These are phyloP conservation scores for Hypanus sabinus DNA, from an alignment of 2,113 vertebrate species.

Conservation along the genomic window DNA sequence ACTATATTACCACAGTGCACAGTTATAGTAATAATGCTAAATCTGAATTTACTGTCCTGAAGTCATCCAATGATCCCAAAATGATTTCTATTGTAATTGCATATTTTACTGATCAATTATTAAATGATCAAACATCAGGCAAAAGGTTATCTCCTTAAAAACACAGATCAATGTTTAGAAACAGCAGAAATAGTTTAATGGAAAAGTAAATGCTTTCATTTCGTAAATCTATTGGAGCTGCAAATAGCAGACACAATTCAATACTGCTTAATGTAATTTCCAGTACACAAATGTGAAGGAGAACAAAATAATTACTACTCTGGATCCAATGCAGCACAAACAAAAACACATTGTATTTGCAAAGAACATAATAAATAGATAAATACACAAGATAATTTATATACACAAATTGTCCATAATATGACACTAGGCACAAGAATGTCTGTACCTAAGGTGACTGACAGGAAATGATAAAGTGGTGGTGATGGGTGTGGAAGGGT, in stretches of 20 bases:
- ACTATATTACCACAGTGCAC: background rate
- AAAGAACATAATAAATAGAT: too few relatives aligned
- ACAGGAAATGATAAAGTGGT: too few relatives aligned
- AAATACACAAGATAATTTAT: too few relatives aligned
- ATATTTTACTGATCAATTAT: background rate
- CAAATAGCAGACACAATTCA: background rate
- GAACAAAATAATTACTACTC: too few relatives aligned
- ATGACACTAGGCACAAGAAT: too few relatives aligned
- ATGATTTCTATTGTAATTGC: background rate
- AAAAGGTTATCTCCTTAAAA: background rate
- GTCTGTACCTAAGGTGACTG: too few relatives aligned
- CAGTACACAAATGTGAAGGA: too few relatives aligned
- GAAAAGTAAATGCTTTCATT: background rate
- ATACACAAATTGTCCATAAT: too few relatives aligned
- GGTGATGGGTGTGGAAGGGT: too few relatives aligned
- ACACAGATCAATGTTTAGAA: background rate
- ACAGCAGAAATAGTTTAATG: background rate
- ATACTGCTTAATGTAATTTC: too few relatives aligned
- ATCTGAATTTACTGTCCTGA: background rate
- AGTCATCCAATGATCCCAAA: background rate
- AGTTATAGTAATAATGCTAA: background rate
- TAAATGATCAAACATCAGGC: background rate
- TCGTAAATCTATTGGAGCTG: background rate
- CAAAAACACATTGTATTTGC: too few relatives aligned
- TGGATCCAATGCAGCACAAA: too few relatives aligned